These are phyloP conservation scores for Drosophila paranaensis DNA, from an alignment of 2,888 invertebrate species.

Conservation along the genomic window DNA sequence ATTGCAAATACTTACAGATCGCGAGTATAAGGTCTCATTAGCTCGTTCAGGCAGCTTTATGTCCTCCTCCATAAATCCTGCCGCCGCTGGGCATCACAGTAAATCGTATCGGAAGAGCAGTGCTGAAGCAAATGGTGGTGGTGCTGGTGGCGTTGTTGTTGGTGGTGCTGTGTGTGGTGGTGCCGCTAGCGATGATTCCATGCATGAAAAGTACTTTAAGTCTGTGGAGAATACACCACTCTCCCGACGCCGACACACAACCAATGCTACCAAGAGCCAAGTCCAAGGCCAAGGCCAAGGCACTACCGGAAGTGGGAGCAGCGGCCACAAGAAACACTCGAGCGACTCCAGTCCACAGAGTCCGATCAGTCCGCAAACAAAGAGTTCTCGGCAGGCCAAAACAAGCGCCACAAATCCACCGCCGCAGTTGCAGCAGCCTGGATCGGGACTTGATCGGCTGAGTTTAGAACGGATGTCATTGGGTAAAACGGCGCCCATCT, in stretches of 20 bases:
- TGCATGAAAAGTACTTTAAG: constrained; percentile 92
- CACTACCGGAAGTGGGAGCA: constrained; percentile 77
- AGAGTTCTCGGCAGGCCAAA: constrained; percentile 69
- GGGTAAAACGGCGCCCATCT: constrained; percentile 69
- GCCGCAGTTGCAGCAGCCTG: constrained; percentile 58
- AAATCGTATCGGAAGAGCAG: constrained; percentile 83
- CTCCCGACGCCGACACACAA: constrained; percentile 85
- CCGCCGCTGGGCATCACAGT: constrained; percentile 80
- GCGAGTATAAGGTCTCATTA: constrained; percentile 81
- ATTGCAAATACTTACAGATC: constrained; percentile 45
- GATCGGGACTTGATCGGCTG: constrained; percentile 74
- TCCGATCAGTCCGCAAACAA: constrained; percentile 86
- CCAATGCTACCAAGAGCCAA: constrained; percentile 71
- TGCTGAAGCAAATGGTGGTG: constrained; percentile 67
- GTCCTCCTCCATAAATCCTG: constrained; percentile 83
- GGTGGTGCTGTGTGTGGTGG: constrained; percentile 64
- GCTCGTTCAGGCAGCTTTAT: constrained; percentile 84
- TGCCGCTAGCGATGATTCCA: constrained; percentile 90
- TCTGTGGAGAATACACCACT: constrained; percentile 90
- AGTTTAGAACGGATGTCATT: constrained; percentile 78
- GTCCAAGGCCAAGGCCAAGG: constrained; percentile 65
- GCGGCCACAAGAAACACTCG: constrained; percentile 84
- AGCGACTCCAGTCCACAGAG: constrained; percentile 88
- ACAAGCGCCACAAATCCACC: constrained; percentile 66
- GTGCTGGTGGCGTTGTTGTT: constrained; percentile 53